Conservation (phyloP, 2,797 vertebrate genomes). For the Acanthopagrus latus region DNA sequence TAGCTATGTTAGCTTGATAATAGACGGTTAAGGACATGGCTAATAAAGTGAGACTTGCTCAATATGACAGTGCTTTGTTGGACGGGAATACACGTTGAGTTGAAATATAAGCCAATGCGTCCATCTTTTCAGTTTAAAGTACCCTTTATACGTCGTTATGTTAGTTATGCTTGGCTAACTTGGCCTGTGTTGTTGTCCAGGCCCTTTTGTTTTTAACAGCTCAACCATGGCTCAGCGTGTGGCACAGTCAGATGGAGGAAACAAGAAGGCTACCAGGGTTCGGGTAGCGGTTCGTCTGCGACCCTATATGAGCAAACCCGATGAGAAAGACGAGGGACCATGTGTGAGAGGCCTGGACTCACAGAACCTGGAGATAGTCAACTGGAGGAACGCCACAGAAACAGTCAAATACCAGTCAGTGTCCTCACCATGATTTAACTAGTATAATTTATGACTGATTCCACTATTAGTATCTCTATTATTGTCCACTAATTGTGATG, state of each 20-base stretch:
- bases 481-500: not conserved
- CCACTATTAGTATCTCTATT: fast-evolving
- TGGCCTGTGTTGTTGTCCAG: not conserved
- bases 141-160: too few species aligned
- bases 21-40: not conserved
- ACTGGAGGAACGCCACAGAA: slow-evolving; percentile 93
- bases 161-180: not conserved
- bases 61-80: not conserved
- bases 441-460: fast-evolving
- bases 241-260: slow-evolving; percentile 61
- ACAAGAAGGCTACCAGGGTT: slow-evolving; percentile 83
- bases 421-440: fast-evolving
- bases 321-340: slow-evolving; percentile 79
- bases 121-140: too few species aligned
- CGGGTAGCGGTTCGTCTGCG: slow-evolving; percentile 92
- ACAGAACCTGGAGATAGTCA: slow-evolving; percentile 89
- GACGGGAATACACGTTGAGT: fast-evolving
- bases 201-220: slow-evolving; percentile 9
- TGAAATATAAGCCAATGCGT: fast-evolving
- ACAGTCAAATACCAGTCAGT: slow-evolving; percentile 93
- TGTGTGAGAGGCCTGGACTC: slow-evolving; percentile 90
- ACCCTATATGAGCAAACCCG: slow-evolving; percentile 84
- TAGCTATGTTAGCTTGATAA: slow-evolving; percentile 22
- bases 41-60: fast-evolving
- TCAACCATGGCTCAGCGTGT: slow-evolving; percentile 83